Evolutionary conservation across 2,113 vertebrate genomes (phyloP).

Genomic region (Todiramphus saurophagus): DNA sequence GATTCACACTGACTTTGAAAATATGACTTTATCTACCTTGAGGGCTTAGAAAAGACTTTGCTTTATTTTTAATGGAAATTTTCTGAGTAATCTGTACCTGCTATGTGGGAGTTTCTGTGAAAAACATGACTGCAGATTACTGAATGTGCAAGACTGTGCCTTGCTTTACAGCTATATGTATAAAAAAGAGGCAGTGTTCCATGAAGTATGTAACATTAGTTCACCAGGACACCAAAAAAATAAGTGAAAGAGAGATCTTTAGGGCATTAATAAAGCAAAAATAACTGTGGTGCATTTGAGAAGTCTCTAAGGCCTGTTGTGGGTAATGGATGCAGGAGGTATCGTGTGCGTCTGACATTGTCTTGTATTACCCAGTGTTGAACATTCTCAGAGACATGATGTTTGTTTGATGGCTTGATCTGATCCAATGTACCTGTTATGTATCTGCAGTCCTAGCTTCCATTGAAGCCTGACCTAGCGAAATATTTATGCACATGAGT

Average conservation of each 20-base stretch:
- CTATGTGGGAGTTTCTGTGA: not conserved
- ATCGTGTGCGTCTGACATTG: fast-evolving
- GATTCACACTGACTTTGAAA: not conserved
- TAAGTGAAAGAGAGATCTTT: not conserved
- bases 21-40: not conserved
- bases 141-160: not conserved
- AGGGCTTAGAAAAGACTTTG: not conserved
- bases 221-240: not conserved
- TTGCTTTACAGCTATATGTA: not conserved
- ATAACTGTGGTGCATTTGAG: not conserved
- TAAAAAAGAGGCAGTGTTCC: not conserved
- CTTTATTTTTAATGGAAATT: not conserved
- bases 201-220: not conserved
- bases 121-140: not conserved
- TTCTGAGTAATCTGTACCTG: not conserved
- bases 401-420: not conserved
- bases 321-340: not conserved
- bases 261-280: not conserved
- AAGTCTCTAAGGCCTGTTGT: not conserved
- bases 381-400: not conserved
- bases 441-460: conserved; percentile 22
- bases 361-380: not conserved
- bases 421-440: not conserved
- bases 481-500: not conserved
- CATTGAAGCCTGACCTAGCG: conserved; percentile 13